Base-by-base conservation (phyloP, 92 coral and sea anemone genomes). In the Bergia sp. region DNA sequence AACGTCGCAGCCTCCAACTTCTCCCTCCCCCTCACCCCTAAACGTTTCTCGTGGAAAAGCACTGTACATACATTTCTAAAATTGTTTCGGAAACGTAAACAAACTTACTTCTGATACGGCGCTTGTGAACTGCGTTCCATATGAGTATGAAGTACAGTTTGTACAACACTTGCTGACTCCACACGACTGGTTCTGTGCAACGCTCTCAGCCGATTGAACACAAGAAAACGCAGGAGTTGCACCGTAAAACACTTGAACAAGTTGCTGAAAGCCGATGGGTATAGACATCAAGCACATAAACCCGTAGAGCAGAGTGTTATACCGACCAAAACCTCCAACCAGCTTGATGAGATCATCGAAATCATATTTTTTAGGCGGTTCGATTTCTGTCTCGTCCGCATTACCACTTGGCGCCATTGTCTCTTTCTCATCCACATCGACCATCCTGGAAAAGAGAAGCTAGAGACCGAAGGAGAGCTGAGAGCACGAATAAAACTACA, bases 281-380 rank as follows among this genome's bases (percentile, higher is more conserved):
- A 94, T 85, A 0, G 97, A 91, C 94, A 93, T 93, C 82, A 93
- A 37, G 65, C 97, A 94, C 91, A 90, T 93, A 57, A 94, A 94
- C 21, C 79, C 89, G 73, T 94, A 94, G 80, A 94, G 79, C 23
- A 94, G 41, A 43, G 69, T 83, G 39, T 93, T 95, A 80, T 94
- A 95, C 37, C 90, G 92, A 71, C 98, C 98, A 10, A 95, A 92
- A 45, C 95, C 98, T 16, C 98, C 96, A 2, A 92, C 96, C 86
- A 90, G 88, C 8, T 82, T 74, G 57, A 95, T 81, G 37, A 95
- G 88, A 80, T 95, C 96, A 76, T 95, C 98, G 89, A 91, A 93
- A 44, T 87, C 94, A 69, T 93, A 91, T n/a, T 53, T 65, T 47
- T 87, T 23, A 4, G 84, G 49, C 40, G 86, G 20, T 75, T 81